Evolutionary conservation across 2,888 invertebrate genomes (phyloP), one percentile per base, ranked within the genome.

Genomic region (Leptopterna dolabrata): DNA sequence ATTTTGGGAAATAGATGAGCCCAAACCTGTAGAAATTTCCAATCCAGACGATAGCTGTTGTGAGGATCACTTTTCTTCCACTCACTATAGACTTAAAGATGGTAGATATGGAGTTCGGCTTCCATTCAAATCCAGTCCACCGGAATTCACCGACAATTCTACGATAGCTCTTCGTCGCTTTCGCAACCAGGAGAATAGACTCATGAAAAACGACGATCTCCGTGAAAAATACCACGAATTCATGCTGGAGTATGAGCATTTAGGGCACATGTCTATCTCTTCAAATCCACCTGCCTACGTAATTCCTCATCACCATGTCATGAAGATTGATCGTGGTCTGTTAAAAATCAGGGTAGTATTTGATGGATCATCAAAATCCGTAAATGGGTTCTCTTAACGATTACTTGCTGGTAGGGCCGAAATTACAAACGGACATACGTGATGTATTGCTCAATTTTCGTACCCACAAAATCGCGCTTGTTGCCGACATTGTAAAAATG

Each of bases 1-100:
- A 14, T 81, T 81, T 47, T 81, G 81, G 73, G 73, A 63, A 30
- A 29, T 83, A 41, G 83, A 83, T 11, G 83, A 83, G 36, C 63
- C 83, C 2, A 30, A 19, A 63, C 9, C 70, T 24, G n/a, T 36
- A 7, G 27, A 83, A n/a, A 24, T 41, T 63, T n/a, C n/a, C 4
- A 63, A 55, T n/a, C 83, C 83, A 2, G 63, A 83, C 1, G 83
- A 83, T 24, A 36, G n/a, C 16, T 63, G 16, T n/a, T n/a, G n/a
- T n/a, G n/a, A n/a, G n/a, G n/a, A n/a, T n/a, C n/a, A n/a, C n/a
- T n/a, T n/a, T n/a, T n/a, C n/a, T n/a, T n/a, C n/a, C n/a, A n/a
- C n/a, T n/a, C n/a, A n/a, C n/a, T n/a, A n/a, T n/a, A n/a, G n/a
- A n/a, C n/a, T n/a, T n/a, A n/a, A n/a, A n/a, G n/a, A n/a, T n/a